phyloP scores from a whole-genome alignment of 2,797 vertebrate genomes.

The Labeo calbasu region DNA sequence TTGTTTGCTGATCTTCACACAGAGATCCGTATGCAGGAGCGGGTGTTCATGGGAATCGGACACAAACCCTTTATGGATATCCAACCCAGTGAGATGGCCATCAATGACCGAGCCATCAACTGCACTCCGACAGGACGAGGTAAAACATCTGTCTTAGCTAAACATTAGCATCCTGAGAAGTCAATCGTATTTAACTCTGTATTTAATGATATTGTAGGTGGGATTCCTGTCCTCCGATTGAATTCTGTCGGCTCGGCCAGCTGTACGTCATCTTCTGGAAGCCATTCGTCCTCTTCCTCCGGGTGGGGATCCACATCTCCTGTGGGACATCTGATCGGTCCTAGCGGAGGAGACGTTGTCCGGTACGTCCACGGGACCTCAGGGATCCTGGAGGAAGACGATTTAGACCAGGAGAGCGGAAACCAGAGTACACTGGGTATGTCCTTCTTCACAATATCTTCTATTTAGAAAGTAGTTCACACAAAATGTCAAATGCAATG shows the following conservation, averaged over 20 bases:
- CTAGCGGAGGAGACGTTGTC: constrained; percentile 56
- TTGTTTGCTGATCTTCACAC: constrained; percentile 46
- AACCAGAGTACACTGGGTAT: constrained; percentile 76
- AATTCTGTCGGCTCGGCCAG: constrained; percentile 78
- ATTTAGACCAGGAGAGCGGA: constrained; percentile 74
- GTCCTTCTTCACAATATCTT: constrained; percentile 22
- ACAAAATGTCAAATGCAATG: background rate
- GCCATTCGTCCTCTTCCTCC: constrained; percentile 76
- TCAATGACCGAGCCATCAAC: constrained; percentile 80
- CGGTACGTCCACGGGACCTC: constrained; percentile 62
- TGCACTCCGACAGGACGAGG: constrained; percentile 76
- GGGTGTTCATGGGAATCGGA: constrained; percentile 85
- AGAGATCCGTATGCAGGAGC: constrained; percentile 85
- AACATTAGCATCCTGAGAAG: background rate
- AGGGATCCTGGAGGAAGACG: constrained; percentile 74
- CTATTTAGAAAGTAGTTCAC: background rate
- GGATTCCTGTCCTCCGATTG: constrained; percentile 65
- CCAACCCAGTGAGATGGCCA: constrained; percentile 84
- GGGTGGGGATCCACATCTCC: constrained; percentile 76
- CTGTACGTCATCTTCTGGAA: constrained; percentile 73
- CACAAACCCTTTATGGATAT: constrained; percentile 87
- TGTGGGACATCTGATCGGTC: constrained; percentile 66
- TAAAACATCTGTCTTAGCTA: constrained; percentile 46
- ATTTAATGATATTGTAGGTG: constrained; percentile 23
- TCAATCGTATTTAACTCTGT: background rate